Evolutionary conservation across 2,797 vertebrate genomes (phyloP).

Genomic region (Cyclopterus lumpus): DNA sequence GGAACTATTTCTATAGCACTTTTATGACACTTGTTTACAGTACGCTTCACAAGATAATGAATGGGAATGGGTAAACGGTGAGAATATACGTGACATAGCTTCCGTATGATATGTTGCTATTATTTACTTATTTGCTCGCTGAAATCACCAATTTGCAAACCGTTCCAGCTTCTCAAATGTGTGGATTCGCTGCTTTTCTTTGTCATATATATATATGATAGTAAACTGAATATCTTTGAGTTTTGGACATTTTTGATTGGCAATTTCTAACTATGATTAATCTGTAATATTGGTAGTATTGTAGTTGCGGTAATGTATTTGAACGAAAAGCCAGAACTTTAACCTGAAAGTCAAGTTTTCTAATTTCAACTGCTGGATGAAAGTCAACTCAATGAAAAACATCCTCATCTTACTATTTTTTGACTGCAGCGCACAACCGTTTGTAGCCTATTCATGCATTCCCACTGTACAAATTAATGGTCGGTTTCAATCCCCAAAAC

Average conservation of each 20-base stretch:
- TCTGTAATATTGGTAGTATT: neutral
- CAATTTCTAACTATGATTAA: neutral
- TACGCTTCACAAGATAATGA: neutral
- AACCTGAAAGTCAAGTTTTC: conserved; percentile 1
- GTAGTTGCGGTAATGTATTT: neutral
- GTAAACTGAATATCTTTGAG: neutral
- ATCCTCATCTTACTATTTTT: neutral
- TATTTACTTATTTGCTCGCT: neutral
- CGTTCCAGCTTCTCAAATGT: neutral
- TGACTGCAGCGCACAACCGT: neutral
- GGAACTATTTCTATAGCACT: neutral
- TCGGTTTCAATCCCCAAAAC: conserved; percentile 16
- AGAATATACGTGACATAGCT: neutral
- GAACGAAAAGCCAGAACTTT: conserved; percentile 1
- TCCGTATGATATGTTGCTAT: accelerated
- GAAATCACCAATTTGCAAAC: neutral
- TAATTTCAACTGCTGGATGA: neutral
- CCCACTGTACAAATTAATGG: conserved; percentile 25
- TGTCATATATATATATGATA: neutral
- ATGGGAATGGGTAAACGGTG: neutral
- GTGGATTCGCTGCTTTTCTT: neutral
- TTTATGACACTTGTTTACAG: neutral
- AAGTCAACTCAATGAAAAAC: conserved; percentile 12
- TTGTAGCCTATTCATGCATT: conserved; percentile 17
- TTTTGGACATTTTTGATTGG: neutral